phyloP scores from a whole-genome alignment of 2,888 invertebrate genomes.

The Rotaria magnacalcarata region DNA sequence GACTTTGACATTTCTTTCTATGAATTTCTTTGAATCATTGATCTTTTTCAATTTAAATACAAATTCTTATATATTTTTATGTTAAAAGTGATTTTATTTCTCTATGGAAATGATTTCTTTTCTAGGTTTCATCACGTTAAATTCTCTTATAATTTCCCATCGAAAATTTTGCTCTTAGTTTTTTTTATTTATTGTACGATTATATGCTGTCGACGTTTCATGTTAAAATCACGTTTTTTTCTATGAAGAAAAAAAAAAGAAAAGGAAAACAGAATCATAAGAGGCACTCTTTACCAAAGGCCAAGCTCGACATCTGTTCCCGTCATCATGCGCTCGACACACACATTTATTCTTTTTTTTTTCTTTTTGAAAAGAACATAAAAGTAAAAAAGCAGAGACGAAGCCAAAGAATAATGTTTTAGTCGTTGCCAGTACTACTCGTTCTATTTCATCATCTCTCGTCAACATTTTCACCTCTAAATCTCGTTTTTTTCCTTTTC shows the following conservation, averaged over 20 bases:
- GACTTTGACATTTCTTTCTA: too few species aligned
- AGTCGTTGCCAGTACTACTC: neutral
- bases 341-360: neutral
- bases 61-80: too few species aligned
- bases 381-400: neutral
- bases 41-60: too few species aligned
- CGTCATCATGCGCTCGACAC: neutral
- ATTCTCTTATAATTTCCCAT: neutral
- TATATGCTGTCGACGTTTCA: neutral
- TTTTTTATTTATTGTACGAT: neutral
- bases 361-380: neutral
- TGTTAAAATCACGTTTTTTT: neutral
- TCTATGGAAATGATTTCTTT: neutral
- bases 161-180: neutral
- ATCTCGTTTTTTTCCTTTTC: neutral
- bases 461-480: neutral
- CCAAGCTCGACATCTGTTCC: conserved; percentile 16
- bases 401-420: neutral
- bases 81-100: too few species aligned
- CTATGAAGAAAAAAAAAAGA: neutral
- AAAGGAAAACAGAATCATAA: neutral
- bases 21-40: too few species aligned
- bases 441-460: neutral
- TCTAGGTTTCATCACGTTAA: neutral
- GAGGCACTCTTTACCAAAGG: neutral